Percentiles rank a stretch among this genome's conserved stretches.
Evolutionary conservation across 2,113 vertebrate genomes (phyloP).

Genomic region (Sebastes schlegelii): DNA sequence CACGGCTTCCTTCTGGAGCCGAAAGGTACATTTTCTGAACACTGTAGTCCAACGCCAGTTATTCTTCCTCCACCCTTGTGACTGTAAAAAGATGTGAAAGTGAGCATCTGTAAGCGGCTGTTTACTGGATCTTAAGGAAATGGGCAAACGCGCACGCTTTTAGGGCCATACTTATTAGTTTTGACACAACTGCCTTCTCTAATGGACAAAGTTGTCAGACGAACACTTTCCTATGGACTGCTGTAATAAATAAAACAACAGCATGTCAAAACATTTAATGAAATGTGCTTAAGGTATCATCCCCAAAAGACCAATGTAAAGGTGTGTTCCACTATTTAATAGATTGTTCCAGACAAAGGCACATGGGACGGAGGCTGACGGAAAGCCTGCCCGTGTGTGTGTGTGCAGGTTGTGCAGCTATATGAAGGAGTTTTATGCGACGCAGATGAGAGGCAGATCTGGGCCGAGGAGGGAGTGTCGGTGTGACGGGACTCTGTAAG

Average conservation of each 20-base stretch:
- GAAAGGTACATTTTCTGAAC: conserved; percentile 11
- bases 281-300: conserved; percentile 61
- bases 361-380: conserved; percentile 49
- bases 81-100: conserved; percentile 8
- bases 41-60: not conserved
- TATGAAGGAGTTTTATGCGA: conserved; percentile 58
- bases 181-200: conserved; percentile 33
- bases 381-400: conserved; percentile 25
- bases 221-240: conserved; percentile 30
- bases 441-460: conserved; percentile 57
- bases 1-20: conserved; percentile 21
- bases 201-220: conserved; percentile 44
- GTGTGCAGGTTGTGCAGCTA: conserved; percentile 29
- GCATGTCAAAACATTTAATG: conserved; percentile 66
- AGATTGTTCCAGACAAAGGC: conserved; percentile 59
- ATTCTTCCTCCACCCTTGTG: conserved; percentile 11
- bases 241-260: conserved; percentile 66
- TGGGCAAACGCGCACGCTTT: conserved; percentile 40
- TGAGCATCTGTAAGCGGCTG: conserved; percentile 21
- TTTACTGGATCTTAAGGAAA: conserved; percentile 45
- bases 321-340: conserved; percentile 62
- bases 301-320: conserved; percentile 64
- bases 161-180: conserved; percentile 22
- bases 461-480: conserved; percentile 44
- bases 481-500: conserved; percentile 49